phyloP scores from a whole-genome alignment of 2,797 vertebrate genomes.

The Triplophysa yarkandensis region DNA sequence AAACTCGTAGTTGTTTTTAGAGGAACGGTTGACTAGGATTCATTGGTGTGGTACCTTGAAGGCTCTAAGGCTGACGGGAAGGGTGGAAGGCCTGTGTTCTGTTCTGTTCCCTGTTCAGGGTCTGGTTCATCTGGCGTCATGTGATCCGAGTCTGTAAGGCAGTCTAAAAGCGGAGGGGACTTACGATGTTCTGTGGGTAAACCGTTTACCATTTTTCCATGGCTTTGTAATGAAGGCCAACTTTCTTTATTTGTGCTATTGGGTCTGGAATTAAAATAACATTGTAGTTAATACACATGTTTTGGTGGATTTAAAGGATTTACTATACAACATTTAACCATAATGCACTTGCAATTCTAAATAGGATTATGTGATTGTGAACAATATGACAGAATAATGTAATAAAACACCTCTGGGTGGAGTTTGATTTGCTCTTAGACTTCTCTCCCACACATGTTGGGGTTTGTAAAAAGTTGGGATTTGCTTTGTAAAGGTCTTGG shows the following conservation, averaged over 20 bases:
- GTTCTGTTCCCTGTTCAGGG: slow-evolving; percentile 68
- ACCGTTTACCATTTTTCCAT: slow-evolving; percentile 78
- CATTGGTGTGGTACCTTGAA: slow-evolving; percentile 54
- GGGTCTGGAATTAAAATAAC: slow-evolving; percentile 72
- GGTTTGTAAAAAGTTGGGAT: slow-evolving; percentile 85
- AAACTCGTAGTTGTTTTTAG: too few species aligned
- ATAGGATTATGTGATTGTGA: neutral
- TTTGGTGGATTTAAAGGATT: neutral
- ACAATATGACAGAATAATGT: neutral
- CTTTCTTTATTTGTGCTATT: slow-evolving; percentile 91
- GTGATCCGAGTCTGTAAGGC: slow-evolving; percentile 80
- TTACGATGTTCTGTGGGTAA: slow-evolving; percentile 78
- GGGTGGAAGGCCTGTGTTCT: slow-evolving; percentile 74
- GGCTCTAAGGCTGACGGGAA: slow-evolving; percentile 59
- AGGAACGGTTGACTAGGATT: neutral
- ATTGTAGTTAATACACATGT: neutral
- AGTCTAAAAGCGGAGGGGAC: slow-evolving; percentile 80
- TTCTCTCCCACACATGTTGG: slow-evolving; percentile 85
- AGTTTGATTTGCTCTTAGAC: slow-evolving; percentile 86
- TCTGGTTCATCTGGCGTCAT: slow-evolving; percentile 79
- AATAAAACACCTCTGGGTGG: slow-evolving; percentile 80
- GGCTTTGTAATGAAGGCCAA: slow-evolving; percentile 91
- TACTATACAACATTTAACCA: neutral
- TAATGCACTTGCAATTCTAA: neutral
- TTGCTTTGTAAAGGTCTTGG: slow-evolving; percentile 88